A percentile compares a stretch with the other conserved stretches of the same genome.
These are phyloP conservation scores for Galerucella nymphaeae DNA, from an alignment of 2,888 invertebrate species.

Conservation along the genomic window DNA sequence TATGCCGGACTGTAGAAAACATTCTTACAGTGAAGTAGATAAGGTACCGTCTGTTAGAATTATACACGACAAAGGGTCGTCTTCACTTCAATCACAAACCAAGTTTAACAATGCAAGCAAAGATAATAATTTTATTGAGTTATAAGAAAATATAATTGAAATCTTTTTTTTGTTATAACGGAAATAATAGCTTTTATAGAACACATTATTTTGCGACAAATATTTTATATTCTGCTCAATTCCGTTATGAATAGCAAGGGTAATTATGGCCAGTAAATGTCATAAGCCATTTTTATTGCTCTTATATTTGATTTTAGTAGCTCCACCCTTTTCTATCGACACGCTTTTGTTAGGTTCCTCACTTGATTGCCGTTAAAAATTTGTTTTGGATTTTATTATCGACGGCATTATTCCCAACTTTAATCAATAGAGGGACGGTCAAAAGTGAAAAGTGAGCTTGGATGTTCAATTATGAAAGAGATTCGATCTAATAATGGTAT, in stretches of 20 bases:
- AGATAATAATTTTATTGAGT: no score
- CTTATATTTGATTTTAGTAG: slow-evolving; percentile 18
- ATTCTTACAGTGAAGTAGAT: no score
- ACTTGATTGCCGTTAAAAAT: slow-evolving; percentile 18
- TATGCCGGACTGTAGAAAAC: no score
- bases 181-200: neutral
- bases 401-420: slow-evolving; percentile 12
- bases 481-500: no score
- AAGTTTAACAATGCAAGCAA: no score
- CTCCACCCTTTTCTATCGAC: slow-evolving; percentile 20
- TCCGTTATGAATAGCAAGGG: neutral
- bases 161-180: neutral
- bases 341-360: slow-evolving; percentile 5
- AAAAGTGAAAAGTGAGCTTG: neutral
- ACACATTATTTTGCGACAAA: neutral
- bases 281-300: slow-evolving; percentile 15
- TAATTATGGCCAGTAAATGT: slow-evolving; percentile 15
- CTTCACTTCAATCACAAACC: no score
- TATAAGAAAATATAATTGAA: neutral
- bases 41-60: no score
- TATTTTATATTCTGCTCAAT: slow-evolving; percentile 1
- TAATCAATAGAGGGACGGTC: neutral
- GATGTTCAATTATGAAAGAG: no score
- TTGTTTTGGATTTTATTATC: slow-evolving; percentile 25
- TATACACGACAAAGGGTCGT: no score